Percentiles rank a stretch among this genome's conserved stretches.
Evolutionary conservation across 2,888 invertebrate species (phyloP).

Genomic region (Julus scanicus): DNA sequence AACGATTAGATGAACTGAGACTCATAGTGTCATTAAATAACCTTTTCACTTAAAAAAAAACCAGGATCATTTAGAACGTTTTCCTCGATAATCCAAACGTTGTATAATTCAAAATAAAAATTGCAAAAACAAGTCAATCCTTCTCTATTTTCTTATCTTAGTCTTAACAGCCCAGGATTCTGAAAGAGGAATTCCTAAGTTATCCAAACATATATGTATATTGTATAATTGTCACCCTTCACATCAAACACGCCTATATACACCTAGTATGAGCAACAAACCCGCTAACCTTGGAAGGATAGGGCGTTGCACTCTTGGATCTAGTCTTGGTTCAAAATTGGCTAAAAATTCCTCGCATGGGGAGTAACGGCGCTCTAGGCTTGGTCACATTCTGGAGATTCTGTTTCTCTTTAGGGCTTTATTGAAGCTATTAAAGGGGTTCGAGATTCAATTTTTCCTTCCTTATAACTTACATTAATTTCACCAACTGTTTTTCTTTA

Average conservation of each 20-base stretch:
- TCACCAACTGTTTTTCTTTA: too few species aligned
- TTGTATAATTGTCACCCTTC: conserved; percentile 8
- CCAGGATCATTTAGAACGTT: too few species aligned
- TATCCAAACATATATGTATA: not conserved
- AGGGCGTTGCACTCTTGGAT: conserved; percentile 15
- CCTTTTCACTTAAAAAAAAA: too few species aligned
- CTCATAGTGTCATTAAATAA: too few species aligned
- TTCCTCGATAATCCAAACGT: too few species aligned
- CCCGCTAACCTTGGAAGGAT: conserved; percentile 27
- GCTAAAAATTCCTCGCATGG: not conserved
- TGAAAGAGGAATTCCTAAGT: not conserved
- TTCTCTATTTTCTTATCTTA: not conserved
- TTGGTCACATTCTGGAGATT: not conserved
- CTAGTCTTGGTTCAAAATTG: not conserved
- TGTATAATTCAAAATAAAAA: too few species aligned
- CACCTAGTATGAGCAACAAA: conserved; percentile 12
- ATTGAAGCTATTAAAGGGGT: too few species aligned
- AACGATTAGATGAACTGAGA: too few species aligned
- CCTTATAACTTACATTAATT: too few species aligned
- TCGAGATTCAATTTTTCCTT: too few species aligned
- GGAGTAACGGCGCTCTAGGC: conserved; percentile 21
- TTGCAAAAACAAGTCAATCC: not conserved
- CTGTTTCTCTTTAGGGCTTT: too few species aligned
- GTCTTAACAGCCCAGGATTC: not conserved
- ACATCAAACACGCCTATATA: not conserved